Percentiles rank a stretch among this genome's conserved stretches.
Conservation (phyloP, 2,888 invertebrate genomes). For the Fragum whitleyi region DNA sequence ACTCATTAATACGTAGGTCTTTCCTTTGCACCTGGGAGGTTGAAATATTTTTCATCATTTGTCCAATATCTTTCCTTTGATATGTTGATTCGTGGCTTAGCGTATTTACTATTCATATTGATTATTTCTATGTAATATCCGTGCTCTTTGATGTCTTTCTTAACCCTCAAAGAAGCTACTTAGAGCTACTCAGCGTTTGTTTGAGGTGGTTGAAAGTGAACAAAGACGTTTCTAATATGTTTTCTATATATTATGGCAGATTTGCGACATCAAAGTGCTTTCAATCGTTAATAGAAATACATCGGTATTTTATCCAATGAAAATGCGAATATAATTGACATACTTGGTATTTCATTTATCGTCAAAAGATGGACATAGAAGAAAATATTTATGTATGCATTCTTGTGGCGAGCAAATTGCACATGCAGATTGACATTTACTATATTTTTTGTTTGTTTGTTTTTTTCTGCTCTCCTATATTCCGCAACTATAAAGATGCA, state of each 20-base stretch:
- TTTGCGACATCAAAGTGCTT: slow-evolving; percentile 28
- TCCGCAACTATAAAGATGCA: no score
- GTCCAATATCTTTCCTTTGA: slow-evolving; percentile 28
- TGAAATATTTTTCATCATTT: slow-evolving; percentile 29
- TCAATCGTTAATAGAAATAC: slow-evolving; percentile 21
- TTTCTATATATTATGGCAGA: slow-evolving; percentile 20
- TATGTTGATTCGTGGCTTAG: slow-evolving; percentile 23
- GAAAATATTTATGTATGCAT: not conserved
- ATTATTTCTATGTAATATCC: slow-evolving; percentile 55
- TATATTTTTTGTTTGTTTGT: no score
- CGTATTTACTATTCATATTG: slow-evolving; percentile 33
- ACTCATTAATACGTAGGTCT: slow-evolving; percentile 22
- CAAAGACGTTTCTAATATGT: slow-evolving; percentile 33
- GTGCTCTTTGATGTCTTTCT: slow-evolving; percentile 48
- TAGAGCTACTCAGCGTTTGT: slow-evolving; percentile 21
- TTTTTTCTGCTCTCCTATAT: no score
- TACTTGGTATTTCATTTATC: slow-evolving; percentile 16
- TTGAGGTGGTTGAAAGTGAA: slow-evolving; percentile 26
- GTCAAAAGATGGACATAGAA: not conserved
- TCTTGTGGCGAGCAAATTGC: slow-evolving; percentile 8
- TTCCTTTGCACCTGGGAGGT: slow-evolving; percentile 27
- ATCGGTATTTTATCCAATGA: slow-evolving; percentile 23
- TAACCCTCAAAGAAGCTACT: slow-evolving; percentile 21
- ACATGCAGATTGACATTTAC: no score
- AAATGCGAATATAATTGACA: slow-evolving; percentile 27